phyloP scores from a whole-genome alignment of 1,140 invertebrate genomes.

The Periplaneta americana region DNA sequence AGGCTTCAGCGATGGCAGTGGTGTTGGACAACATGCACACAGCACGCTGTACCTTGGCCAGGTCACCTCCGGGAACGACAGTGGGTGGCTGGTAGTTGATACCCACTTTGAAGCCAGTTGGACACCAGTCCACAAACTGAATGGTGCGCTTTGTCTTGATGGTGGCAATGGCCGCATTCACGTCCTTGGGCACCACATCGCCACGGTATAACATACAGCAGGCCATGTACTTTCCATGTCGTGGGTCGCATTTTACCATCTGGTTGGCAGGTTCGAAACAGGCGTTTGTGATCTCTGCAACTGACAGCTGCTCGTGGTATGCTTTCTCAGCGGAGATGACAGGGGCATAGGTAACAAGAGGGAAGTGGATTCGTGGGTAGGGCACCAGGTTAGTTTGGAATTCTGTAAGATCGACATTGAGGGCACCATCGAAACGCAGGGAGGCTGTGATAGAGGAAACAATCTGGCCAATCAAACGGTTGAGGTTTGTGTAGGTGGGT shows the following conservation, averaged over 20 bases:
- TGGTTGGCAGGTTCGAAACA: slow-evolving; percentile 86
- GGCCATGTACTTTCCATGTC: slow-evolving; percentile 87
- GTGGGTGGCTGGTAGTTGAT: slow-evolving; percentile 78
- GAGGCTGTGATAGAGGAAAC: slow-evolving; percentile 84
- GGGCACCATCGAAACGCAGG: slow-evolving; percentile 61
- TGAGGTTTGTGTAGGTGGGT: slow-evolving; percentile 73
- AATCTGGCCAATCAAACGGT: slow-evolving; percentile 78
- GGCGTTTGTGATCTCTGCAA: slow-evolving; percentile 86
- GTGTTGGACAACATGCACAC: slow-evolving; percentile 78
- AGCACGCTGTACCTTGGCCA: slow-evolving; percentile 67
- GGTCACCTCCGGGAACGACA: slow-evolving; percentile 75
- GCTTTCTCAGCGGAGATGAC: slow-evolving; percentile 82
- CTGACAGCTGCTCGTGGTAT: slow-evolving; percentile 75
- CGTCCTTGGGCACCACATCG: slow-evolving; percentile 55
- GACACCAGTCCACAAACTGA: slow-evolving; percentile 89
- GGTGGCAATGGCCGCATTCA: slow-evolving; percentile 77
- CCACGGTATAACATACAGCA: slow-evolving; percentile 72
- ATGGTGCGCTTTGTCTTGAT: slow-evolving; percentile 81
- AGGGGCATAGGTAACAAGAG: slow-evolving; percentile 77
- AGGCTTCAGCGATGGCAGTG: slow-evolving; percentile 75
- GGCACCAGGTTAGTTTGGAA: slow-evolving; percentile 82
- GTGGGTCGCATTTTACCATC: slow-evolving; percentile 90
- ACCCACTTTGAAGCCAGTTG: slow-evolving; percentile 76
- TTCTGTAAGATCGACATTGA: slow-evolving; percentile 74
- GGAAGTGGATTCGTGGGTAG: slow-evolving; percentile 80